Evolutionary conservation across 2,113 vertebrate species (phyloP).

Genomic region (Upupa epops): DNA sequence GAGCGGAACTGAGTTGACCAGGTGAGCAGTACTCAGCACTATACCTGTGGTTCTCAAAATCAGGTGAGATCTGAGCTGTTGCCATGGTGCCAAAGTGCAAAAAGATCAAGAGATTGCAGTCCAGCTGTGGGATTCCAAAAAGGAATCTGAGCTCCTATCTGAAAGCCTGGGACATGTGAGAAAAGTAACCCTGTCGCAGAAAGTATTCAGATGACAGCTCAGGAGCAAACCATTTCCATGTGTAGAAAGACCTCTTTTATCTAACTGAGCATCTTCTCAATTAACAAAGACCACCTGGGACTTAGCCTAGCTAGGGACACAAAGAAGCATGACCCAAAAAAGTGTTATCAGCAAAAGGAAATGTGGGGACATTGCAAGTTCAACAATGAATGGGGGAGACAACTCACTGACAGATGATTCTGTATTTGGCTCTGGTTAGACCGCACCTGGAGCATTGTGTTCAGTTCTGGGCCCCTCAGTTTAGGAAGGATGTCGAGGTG

Average conservation of each 20-base stretch:
- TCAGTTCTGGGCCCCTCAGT: too few relatives aligned
- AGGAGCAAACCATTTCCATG: not conserved
- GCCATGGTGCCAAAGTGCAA: not conserved
- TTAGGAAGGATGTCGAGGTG: too few relatives aligned
- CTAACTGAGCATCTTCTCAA: not conserved
- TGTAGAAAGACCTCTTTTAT: not conserved
- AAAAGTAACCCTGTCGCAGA: not conserved
- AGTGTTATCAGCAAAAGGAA: not conserved
- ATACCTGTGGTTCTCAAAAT: not conserved
- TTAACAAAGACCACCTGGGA: not conserved
- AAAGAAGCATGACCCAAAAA: rapidly evolving
- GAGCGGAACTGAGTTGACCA: not conserved
- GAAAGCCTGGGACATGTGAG: not conserved
- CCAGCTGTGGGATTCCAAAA: not conserved
- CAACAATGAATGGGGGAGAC: not conserved
- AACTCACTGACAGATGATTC: not conserved
- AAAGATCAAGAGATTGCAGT: not conserved
- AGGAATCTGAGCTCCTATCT: not conserved
- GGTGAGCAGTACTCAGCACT: not conserved
- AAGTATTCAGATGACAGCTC: not conserved
- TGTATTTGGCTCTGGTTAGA: too few relatives aligned
- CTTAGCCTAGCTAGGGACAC: not conserved
- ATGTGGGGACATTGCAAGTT: not conserved
- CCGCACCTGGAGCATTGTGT: too few relatives aligned
- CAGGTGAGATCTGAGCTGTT: not conserved